phyloP scores from a whole-genome alignment of 2,797 vertebrate genomes.

The Phataginus tetradactyla region DNA sequence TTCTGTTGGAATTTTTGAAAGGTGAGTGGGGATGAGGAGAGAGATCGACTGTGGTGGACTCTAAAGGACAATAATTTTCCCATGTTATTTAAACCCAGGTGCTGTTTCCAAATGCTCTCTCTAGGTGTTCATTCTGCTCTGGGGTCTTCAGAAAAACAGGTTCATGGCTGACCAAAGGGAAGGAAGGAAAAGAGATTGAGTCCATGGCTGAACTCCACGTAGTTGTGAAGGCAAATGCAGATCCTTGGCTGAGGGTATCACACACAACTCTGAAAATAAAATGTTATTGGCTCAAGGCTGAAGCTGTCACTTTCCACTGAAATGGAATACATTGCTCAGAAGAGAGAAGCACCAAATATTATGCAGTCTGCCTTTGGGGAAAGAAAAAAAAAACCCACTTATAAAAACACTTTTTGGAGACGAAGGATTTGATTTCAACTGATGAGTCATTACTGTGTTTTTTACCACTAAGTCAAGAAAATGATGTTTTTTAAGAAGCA shows the following conservation, averaged over 20 bases:
- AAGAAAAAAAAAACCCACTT: constrained; percentile 61
- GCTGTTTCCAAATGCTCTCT: constrained; percentile 51
- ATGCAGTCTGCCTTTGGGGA: constrained; percentile 36
- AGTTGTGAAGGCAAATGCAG: constrained; percentile 38
- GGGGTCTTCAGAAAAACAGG: constrained; percentile 45
- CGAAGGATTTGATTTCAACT: constrained; percentile 75
- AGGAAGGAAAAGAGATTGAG: background rate
- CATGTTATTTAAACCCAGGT: constrained; percentile 69
- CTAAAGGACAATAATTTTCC: constrained; percentile 27
- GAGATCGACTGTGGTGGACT: background rate
- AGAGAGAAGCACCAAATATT: constrained; percentile 78
- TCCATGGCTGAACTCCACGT: constrained; percentile 21
- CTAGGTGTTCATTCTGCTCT: background rate
- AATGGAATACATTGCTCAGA: constrained; percentile 74
- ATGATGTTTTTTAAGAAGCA: constrained; percentile 45
- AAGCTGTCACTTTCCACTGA: constrained; percentile 70
- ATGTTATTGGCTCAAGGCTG: background rate
- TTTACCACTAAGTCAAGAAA: constrained; percentile 55
- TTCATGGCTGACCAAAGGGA: constrained; percentile 4
- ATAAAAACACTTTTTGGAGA: constrained; percentile 75
- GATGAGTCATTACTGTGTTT: constrained; percentile 66
- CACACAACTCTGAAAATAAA: constrained; percentile 42
- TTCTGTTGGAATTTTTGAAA: background rate
- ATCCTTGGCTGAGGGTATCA: background rate
- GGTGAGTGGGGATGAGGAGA: background rate